Conservation (phyloP, 2,888 invertebrate species). For the Phengaris alcon region DNA sequence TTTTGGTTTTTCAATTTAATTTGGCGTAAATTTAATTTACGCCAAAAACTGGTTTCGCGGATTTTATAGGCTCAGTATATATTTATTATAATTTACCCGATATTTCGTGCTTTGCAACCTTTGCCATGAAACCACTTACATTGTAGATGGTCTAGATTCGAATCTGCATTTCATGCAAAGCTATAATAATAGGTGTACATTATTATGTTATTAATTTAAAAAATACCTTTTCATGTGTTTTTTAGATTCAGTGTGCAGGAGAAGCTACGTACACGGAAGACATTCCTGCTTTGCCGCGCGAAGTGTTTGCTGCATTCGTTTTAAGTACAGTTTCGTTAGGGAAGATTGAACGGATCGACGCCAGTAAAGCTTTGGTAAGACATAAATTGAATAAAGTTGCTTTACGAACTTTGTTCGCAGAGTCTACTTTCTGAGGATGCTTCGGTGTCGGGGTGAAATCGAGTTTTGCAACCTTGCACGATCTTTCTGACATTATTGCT, state of each 20-base stretch:
- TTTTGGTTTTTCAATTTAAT: background rate
- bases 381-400: background rate
- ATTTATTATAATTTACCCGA: background rate
- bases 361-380: conserved; percentile 80
- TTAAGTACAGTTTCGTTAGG: conserved; percentile 77
- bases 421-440: too few relatives aligned
- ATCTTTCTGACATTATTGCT: too few relatives aligned
- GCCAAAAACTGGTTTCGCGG: background rate
- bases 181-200: too few relatives aligned
- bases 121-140: too few relatives aligned
- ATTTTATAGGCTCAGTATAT: background rate
- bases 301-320: conserved; percentile 84
- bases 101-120: too few relatives aligned
- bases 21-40: background rate
- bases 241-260: conserved; percentile 80
- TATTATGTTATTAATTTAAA: too few relatives aligned
- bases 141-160: too few relatives aligned
- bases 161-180: too few relatives aligned
- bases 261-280: conserved; percentile 84
- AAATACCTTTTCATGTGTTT: background rate
- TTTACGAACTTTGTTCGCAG: too few relatives aligned
- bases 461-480: too few relatives aligned
- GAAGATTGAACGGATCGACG: conserved; percentile 78
- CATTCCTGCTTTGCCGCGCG: conserved; percentile 75
- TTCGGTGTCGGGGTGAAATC: too few relatives aligned